Conservation (phyloP, 2,113 vertebrate species). For the Numenius arquata region DNA sequence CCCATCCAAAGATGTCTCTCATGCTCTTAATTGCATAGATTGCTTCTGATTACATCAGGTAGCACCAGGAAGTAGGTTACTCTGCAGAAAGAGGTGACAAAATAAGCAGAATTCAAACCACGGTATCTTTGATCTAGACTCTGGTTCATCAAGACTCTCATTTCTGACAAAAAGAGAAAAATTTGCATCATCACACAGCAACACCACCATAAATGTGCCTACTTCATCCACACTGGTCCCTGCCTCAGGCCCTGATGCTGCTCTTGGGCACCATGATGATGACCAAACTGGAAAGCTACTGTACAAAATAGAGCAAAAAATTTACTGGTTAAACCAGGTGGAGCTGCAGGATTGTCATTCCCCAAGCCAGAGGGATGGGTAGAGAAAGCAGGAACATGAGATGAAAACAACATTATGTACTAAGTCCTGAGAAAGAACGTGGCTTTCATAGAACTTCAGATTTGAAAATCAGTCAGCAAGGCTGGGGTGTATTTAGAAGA, state of each 20-base stretch:
- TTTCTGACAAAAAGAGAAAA: conserved; percentile 11
- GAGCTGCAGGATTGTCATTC: not conserved
- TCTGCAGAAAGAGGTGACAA: conserved; percentile 23
- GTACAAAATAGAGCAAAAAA: not conserved
- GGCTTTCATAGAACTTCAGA: not conserved
- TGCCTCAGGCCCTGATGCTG: not conserved
- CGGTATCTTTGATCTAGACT: not conserved
- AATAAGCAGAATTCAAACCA: not conserved
- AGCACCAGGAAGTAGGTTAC: conserved; percentile 49
- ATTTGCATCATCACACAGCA: not conserved
- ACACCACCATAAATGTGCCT: not conserved
- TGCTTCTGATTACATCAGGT: conserved; percentile 1
- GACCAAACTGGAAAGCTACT: not conserved
- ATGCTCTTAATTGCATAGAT: conserved; percentile 43
- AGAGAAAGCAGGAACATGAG: not conserved
- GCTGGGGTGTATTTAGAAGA: not conserved
- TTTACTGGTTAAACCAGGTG: not conserved
- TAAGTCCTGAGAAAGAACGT: not conserved
- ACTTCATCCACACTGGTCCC: not conserved
- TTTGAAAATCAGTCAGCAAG: not conserved
- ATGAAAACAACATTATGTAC: not conserved
- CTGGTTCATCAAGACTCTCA: not conserved
- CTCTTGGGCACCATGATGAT: not conserved
- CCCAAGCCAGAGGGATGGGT: not conserved
- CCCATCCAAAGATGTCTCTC: conserved; percentile 7